phyloP scores from a whole-genome alignment of 2,797 vertebrate genomes.

The Silurus lanzhouensis region DNA sequence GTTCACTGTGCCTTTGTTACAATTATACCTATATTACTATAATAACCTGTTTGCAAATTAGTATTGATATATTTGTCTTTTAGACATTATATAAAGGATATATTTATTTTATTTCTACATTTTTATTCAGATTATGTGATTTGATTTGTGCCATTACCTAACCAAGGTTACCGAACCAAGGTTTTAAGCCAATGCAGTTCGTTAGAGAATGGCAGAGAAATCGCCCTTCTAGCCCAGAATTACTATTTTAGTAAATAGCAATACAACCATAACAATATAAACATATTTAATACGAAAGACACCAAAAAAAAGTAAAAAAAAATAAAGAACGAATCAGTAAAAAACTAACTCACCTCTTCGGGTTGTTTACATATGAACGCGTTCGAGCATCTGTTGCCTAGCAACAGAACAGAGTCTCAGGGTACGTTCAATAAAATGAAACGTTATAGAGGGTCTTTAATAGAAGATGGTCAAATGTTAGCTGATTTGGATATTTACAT shows the following conservation, averaged over 20 bases:
- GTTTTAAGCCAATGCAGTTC: neutral
- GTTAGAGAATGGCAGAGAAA: neutral
- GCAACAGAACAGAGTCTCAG: slow-evolving; percentile 13
- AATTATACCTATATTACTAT: too few relatives aligned
- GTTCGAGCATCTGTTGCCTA: slow-evolving; percentile 32
- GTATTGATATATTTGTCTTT: neutral
- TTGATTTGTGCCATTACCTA: too few relatives aligned
- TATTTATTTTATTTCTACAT: neutral
- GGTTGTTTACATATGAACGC: neutral
- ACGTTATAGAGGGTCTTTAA: neutral
- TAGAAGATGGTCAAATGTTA: neutral
- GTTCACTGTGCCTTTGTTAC: too few relatives aligned
- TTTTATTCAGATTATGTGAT: neutral
- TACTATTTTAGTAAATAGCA: neutral
- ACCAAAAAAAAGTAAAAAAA: neutral
- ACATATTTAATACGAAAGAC: neutral
- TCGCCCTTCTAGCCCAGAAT: neutral
- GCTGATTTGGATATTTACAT: neutral
- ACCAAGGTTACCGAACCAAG: too few relatives aligned
- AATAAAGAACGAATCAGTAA: neutral
- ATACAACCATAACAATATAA: neutral
- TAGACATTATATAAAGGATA: neutral
- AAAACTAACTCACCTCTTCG: slow-evolving; percentile 9
- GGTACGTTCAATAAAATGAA: neutral
- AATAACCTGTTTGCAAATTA: too few relatives aligned